Percentiles rank a stretch among this genome's conserved stretches.
Conservation (phyloP, 2,113 vertebrate genomes). For the Chaetops frenatus region DNA sequence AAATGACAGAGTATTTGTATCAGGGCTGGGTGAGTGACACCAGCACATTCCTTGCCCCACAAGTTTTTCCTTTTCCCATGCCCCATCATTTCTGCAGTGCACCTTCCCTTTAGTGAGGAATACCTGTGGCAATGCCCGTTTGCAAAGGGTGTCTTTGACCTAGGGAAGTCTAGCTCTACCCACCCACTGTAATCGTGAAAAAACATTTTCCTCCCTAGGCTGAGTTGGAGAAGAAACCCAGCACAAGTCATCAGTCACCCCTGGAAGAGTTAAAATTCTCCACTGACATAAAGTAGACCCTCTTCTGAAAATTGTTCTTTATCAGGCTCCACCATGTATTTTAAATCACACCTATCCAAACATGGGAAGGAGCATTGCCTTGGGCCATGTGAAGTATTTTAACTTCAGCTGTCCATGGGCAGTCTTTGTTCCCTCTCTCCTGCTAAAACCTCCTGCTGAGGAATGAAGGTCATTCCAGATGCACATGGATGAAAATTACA, state of each 20-base stretch:
- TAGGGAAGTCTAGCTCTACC: neutral
- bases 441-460: neutral
- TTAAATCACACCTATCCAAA: neutral
- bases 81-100: neutral
- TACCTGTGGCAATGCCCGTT: neutral
- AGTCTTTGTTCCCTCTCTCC: neutral
- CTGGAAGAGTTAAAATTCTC: neutral
- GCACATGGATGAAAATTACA: neutral
- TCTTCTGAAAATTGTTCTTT: neutral
- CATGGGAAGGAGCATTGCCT: neutral
- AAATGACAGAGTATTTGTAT: neutral
- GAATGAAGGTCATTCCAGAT: neutral
- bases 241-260: neutral
- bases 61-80: neutral
- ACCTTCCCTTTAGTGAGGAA: neutral
- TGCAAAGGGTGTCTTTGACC: neutral
- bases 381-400: neutral
- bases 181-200: rapidly evolving
- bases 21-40: neutral
- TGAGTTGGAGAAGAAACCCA: neutral
- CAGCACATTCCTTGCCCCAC: neutral
- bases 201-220: neutral
- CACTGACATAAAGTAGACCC: neutral
- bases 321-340: neutral
- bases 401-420: neutral